These are phyloP conservation scores for Puffinus mauretanicus DNA, from an alignment of 2,113 vertebrate genomes.

Conservation along the genomic window DNA sequence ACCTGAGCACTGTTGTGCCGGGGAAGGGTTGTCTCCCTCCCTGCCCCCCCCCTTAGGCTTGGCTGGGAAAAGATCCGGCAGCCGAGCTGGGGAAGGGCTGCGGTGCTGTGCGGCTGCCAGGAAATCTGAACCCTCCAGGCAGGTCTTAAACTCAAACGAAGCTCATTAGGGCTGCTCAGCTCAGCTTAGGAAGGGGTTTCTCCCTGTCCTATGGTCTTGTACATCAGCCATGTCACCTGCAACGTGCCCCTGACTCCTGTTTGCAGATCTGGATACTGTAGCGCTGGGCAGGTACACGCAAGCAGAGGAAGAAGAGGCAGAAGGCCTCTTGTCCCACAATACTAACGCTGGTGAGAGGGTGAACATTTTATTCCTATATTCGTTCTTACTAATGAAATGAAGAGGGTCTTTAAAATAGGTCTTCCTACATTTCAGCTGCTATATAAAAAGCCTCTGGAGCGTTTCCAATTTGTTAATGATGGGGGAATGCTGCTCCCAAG, in stretches of 20 bases:
- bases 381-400: background rate
- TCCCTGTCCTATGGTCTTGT: background rate
- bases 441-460: background rate
- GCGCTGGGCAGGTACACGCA: background rate
- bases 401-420: background rate
- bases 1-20: fast-evolving
- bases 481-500: background rate
- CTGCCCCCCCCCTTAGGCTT: background rate
- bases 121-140: slow-evolving; percentile 2
- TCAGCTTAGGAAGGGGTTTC: background rate
- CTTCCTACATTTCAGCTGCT: background rate
- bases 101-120: background rate
- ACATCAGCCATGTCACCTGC: background rate
- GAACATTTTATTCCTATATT: fast-evolving
- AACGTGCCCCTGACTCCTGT: fast-evolving
- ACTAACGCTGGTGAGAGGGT: background rate
- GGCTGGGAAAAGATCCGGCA: background rate
- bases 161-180: background rate
- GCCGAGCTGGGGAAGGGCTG: background rate
- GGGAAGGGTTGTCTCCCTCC: background rate
- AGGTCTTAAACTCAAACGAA: background rate
- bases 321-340: background rate
- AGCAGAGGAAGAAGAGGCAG: background rate
- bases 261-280: background rate
- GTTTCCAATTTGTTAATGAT: background rate